Evolutionary conservation across 2,888 invertebrate genomes (phyloP), one percentile per base, ranked within the genome.

Genomic region (Apotomis turbidana): DNA sequence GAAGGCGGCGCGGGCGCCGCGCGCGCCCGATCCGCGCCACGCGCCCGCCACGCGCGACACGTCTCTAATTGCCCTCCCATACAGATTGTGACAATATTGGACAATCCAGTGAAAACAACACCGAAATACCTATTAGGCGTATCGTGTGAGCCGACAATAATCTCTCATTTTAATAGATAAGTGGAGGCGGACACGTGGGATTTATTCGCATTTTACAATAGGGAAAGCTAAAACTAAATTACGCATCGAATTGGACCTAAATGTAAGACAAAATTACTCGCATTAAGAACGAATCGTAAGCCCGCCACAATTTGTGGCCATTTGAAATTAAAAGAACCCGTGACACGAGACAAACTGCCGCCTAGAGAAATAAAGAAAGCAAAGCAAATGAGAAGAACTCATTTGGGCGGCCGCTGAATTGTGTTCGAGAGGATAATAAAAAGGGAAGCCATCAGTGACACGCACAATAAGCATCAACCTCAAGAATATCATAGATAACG

Each of bases 401-500:
- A 91, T 93, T 93, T 91, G 87, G 89, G 87, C 88, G 88, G 87
- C 88, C 90, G 85, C 91, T 89, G 90, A 93, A 93, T 93, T 90
- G 93, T 93, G 88, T 93, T 93, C 91, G 91, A 92, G 93, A 91
- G 93, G 91, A 92, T 90, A 93, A 93, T 92, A 93, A 93, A 91
- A 92, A 93, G 87, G 91, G 92, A 92, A 91, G 89, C 90, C 92
- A 93, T 93, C 93, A 93, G 93, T 93, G 93, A 93, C 93, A 93
- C 93, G 93, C 93, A 93, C 93, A 93, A 93, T 93, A 91, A 93
- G 93, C 93, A 93, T 93, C 93, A 93, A 93, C 93, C 93, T 92
- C 93, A 91, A 93, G 91, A 93, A 93, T 93, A 93, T 93, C 93
- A 93, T 93, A 93, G 93, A 93, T 92, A 93, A 93, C 91, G 87